Conservation (phyloP, 2,797 vertebrate species). For the Epinephelus coioides region DNA sequence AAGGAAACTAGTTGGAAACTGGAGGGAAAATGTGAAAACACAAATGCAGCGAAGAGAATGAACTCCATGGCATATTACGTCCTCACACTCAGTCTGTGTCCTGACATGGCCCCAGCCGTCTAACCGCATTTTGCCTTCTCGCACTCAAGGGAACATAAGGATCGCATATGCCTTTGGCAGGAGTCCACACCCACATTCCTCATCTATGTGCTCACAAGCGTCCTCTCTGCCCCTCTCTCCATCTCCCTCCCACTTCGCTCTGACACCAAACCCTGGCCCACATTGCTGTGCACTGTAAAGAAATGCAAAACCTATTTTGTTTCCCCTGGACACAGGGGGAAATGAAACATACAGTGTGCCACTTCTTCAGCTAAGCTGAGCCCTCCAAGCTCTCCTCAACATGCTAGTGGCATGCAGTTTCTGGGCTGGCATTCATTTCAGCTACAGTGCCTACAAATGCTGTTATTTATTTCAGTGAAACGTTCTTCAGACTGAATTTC, state of each 20-base stretch:
- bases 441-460: background rate
- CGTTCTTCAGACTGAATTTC: slow-evolving; percentile 16
- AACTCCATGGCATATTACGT: slow-evolving; percentile 57
- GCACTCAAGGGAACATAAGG: slow-evolving; percentile 81
- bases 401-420: slow-evolving; percentile 15
- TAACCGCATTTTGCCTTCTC: slow-evolving; percentile 69
- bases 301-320: slow-evolving; percentile 61
- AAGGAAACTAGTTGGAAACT: slow-evolving; percentile 38
- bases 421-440: slow-evolving; percentile 1
- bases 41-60: slow-evolving; percentile 40
- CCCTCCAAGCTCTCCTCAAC: background rate
- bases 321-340: slow-evolving; percentile 18
- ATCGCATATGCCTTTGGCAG: slow-evolving; percentile 86
- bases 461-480: slow-evolving; percentile 13
- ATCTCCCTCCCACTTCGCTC: slow-evolving; percentile 57
- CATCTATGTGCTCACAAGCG: slow-evolving; percentile 76
- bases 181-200: slow-evolving; percentile 84
- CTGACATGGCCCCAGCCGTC: slow-evolving; percentile 76
- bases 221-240: slow-evolving; percentile 48
- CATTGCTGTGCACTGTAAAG: slow-evolving; percentile 63
- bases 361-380: slow-evolving; percentile 19
- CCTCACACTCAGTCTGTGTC: slow-evolving; percentile 74
- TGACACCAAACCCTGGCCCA: slow-evolving; percentile 76
- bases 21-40: background rate
- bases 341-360: slow-evolving; percentile 40